These are phyloP conservation scores for Antitype chi DNA, from an alignment of 2,888 invertebrate species.

Conservation along the genomic window DNA sequence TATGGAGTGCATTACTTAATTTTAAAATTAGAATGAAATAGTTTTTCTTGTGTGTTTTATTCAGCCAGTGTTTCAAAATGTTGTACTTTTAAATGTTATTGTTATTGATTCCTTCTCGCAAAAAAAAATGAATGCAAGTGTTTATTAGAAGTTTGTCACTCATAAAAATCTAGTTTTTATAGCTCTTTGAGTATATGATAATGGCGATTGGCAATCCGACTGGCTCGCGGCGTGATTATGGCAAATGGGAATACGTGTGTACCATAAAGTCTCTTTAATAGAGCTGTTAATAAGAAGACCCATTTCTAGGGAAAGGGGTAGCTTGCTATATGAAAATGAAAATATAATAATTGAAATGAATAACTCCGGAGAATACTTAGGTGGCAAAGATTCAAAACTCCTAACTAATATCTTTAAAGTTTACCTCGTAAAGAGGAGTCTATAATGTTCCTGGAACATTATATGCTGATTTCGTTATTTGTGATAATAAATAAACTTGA, in stretches of 20 bases:
- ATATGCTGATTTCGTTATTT: not conserved
- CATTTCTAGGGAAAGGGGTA: not conserved
- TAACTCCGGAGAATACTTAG: not conserved
- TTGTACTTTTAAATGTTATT: too few relatives aligned
- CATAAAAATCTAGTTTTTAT: conserved; percentile 22
- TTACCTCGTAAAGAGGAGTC: not conserved
- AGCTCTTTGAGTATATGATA: conserved; percentile 13
- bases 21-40: not conserved
- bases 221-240: conserved; percentile 18
- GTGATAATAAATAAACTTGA: not conserved
- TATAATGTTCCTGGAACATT: too few relatives aligned
- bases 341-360: not conserved
- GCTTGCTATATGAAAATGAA: not conserved
- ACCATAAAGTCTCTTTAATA: conserved; percentile 35
- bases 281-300: not conserved
- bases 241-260: conserved; percentile 18
- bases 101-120: too few relatives aligned
- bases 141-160: conserved; percentile 8
- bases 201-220: conserved; percentile 27
- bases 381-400: not conserved
- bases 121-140: not conserved
- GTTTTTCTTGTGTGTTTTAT: not conserved
- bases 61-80: not conserved
- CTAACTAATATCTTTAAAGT: not conserved
- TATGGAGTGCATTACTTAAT: not conserved